Evolutionary conservation across 2,797 vertebrate species (phyloP), one percentile per base, ranked within the genome.

Genomic region (Acropternis orthonyx): DNA sequence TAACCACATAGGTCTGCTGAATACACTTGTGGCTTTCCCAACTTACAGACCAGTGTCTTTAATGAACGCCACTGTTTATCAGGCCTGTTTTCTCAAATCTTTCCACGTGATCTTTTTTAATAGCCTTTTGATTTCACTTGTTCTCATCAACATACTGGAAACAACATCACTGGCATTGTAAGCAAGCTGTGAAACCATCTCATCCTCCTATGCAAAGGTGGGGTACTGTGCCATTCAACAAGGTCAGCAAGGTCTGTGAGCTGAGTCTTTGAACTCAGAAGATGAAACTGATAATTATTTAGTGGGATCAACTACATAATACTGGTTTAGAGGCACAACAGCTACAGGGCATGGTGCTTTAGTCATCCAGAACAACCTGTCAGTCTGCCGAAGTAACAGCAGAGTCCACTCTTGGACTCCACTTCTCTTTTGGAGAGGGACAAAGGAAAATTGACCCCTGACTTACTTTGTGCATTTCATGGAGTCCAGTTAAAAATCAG

Each of bases 1-100:
- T 77, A 72, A 93, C 28, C 34, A 93, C 37, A 89, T 6, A 81
- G 69, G 77, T 36, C 36, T 88, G 88, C 66, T 80, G 85, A 82
- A 73, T 34, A 56, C 51, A n/a, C 34, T n/a, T 75, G 62, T 52
- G 62, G 43, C 37, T 93, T 93, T 86, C 46, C 55, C 43, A 37
- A 92, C 30, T 88, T 54, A 61, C 0, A 83, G 46, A 69, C 15
- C 32, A 23, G n/a, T 6, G 63, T 63, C 19, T 46, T 79, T 46
- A 92, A 68, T 1, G 24, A 81, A 58, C 72, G 62, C 36, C 18
- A 55, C 36, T 78, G 39, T 65, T 91, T 24, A 75, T 22, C 48
- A 93, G 65, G 58, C 13, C 34, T 59, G 9, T 44, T 27, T 92
- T 82, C 27, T 56, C 36, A 89, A 30, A 32, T 55, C 55, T 72